Evolutionary conservation across 2,797 vertebrate genomes (phyloP).

Genomic region (Ctenopoma multispine): DNA sequence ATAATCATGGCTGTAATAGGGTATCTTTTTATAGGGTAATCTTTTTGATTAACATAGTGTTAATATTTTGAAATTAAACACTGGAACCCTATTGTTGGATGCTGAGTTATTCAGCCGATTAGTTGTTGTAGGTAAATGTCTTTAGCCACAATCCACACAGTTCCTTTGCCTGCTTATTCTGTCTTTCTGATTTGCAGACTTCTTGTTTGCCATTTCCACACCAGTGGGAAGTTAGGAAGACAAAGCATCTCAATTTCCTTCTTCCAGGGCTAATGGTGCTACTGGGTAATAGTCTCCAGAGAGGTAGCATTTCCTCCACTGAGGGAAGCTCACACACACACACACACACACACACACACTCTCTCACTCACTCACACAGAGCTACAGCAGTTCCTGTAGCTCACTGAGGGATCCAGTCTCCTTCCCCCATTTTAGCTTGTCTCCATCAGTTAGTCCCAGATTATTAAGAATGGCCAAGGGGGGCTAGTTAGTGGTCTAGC

Average conservation of each 20-base stretch:
- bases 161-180: conserved; percentile 22
- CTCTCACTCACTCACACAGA: conserved; percentile 26
- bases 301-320: conserved; percentile 71
- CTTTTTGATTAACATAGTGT: too few species aligned
- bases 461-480: conserved; percentile 71
- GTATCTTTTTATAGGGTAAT: too few species aligned
- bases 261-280: conserved; percentile 63
- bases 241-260: conserved; percentile 54
- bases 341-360: too few species aligned
- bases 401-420: conserved; percentile 72
- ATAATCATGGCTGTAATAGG: neutral
- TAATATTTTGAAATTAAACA: too few species aligned
- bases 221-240: conserved; percentile 59
- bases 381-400: conserved; percentile 60
- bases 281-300: conserved; percentile 72
- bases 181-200: conserved; percentile 31
- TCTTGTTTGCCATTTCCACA: conserved; percentile 44
- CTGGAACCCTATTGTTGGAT: neutral
- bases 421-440: conserved; percentile 79
- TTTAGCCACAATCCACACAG: conserved; percentile 20
- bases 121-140: conserved; percentile 9
- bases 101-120: neutral
- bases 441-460: conserved; percentile 84
- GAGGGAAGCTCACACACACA: conserved; percentile 48
- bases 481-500: conserved; percentile 74